These are phyloP conservation scores for Pygocentrus nattereri DNA, from an alignment of 2,797 vertebrate species.

Conservation along the genomic window DNA sequence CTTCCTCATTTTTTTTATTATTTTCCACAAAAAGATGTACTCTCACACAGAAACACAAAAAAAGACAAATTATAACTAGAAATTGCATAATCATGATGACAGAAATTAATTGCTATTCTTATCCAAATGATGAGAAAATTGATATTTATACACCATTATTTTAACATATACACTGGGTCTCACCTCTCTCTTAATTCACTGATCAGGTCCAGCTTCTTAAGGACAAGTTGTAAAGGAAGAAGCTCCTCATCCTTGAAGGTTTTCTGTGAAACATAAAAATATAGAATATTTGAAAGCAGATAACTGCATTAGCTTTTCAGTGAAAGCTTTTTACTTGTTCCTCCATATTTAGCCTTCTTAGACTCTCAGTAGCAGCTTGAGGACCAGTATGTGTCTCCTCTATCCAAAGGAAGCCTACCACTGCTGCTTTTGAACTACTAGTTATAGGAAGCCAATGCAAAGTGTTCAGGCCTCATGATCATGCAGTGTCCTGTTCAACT, in stretches of 20 bases:
- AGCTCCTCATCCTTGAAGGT: conserved; percentile 98
- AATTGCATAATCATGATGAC: no score
- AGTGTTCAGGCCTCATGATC: no score
- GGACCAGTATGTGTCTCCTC: not conserved
- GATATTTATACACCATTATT: not conserved
- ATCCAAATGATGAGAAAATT: not conserved
- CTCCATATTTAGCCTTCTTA: not conserved
- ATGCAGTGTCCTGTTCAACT: no score
- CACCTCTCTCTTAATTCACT: conserved; percentile 95
- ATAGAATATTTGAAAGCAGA: not conserved
- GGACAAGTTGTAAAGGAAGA: conserved; percentile 89
- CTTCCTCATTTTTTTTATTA: no score
- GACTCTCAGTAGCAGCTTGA: not conserved
- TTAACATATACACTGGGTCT: not conserved
- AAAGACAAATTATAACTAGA: no score
- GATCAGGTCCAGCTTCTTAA: conserved; percentile 96
- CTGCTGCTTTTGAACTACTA: not conserved
- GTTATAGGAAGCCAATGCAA: no score
- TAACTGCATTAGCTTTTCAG: not conserved
- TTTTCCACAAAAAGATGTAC: no score
- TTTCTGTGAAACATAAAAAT: conserved; percentile 79
- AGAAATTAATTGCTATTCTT: not conserved
- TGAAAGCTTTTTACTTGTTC: not conserved
- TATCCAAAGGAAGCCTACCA: not conserved
- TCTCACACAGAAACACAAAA: no score